These are phyloP conservation scores for Sebastes trivittatus DNA, from an alignment of 2,797 vertebrate genomes.

Conservation along the genomic window DNA sequence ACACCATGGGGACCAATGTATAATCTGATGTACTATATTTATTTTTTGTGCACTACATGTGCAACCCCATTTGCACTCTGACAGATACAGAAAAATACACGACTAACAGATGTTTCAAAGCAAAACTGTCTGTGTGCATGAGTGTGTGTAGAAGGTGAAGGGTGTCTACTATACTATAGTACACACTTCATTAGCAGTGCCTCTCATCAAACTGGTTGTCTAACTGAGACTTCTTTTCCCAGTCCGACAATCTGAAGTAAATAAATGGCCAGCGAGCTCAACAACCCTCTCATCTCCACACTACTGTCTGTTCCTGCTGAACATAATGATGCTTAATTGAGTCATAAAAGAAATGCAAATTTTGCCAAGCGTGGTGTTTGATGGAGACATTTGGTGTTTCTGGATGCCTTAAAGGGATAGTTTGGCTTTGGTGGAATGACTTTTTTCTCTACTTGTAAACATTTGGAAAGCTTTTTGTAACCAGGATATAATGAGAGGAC, in stretches of 20 bases:
- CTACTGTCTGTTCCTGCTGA: slow-evolving; percentile 33
- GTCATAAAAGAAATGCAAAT: slow-evolving; percentile 54
- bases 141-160: background rate
- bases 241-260: slow-evolving; percentile 29
- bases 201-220: slow-evolving; percentile 16
- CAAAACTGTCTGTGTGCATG: background rate
- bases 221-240: slow-evolving; percentile 16
- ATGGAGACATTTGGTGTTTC: slow-evolving; percentile 26
- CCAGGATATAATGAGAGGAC: background rate
- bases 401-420: slow-evolving; percentile 14
- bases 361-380: slow-evolving; percentile 33
- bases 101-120: background rate
- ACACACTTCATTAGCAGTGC: slow-evolving; percentile 35
- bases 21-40: background rate
- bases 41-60: background rate
- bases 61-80: background rate
- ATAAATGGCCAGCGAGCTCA: slow-evolving; percentile 35
- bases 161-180: background rate
- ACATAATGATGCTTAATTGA: slow-evolving; percentile 62
- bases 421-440: background rate
- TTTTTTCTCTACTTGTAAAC: background rate
- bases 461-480: background rate
- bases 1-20: background rate
- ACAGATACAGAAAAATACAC: background rate
- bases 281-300: slow-evolving; percentile 21